Evolutionary conservation across 1,140 invertebrate genomes (phyloP).

Genomic region (Ridgeia piscesae): DNA sequence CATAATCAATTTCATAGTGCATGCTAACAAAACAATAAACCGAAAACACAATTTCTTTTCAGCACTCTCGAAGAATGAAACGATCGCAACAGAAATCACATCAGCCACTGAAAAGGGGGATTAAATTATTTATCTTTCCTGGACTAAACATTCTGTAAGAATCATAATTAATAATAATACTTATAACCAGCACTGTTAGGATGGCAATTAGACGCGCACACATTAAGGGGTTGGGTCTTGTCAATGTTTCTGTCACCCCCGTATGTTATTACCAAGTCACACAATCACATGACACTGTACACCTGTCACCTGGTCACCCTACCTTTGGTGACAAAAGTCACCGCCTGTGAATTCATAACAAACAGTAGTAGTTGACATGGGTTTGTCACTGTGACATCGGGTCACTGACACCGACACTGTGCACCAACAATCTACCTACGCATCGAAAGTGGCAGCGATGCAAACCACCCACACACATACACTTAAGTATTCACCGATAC

Average conservation of each 20-base stretch:
- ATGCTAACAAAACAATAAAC: neutral
- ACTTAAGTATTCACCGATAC: neutral
- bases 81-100: too few relatives aligned
- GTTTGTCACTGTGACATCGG: neutral
- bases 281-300: neutral
- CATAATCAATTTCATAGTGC: neutral
- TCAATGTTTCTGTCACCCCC: neutral
- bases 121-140: neutral
- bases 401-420: neutral
- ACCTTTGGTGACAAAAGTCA: neutral
- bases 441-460: neutral
- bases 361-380: neutral
- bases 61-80: neutral
- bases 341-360: neutral
- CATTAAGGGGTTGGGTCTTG: neutral
- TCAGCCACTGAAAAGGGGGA: neutral
- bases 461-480: neutral
- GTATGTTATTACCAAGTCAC: neutral
- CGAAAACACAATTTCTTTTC: neutral
- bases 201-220: neutral
- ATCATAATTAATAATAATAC: neutral
- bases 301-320: neutral
- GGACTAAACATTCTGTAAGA: neutral
- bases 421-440: neutral
- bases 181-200: neutral